A percentile compares a stretch with the other conserved stretches of the same genome.
Evolutionary conservation across 1,140 invertebrate genomes (phyloP).

Genomic region (Sitobion miscanthi): DNA sequence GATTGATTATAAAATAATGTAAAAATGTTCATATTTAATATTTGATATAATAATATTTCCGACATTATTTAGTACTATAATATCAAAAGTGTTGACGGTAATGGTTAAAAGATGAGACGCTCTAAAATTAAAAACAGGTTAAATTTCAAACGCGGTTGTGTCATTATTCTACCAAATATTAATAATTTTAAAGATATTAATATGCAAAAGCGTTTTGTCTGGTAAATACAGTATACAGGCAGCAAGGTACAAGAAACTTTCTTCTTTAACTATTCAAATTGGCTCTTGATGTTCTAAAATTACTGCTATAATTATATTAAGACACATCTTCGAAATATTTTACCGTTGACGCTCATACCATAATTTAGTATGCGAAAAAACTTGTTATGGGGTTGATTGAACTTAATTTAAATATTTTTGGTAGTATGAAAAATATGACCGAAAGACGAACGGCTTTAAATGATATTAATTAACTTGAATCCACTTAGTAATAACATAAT

Average conservation of each 20-base stretch:
- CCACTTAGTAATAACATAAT: not conserved
- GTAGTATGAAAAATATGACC: not conserved
- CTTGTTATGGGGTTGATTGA: not conserved
- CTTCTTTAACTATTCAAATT: slow-evolving; percentile 7
- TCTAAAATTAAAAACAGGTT: not conserved
- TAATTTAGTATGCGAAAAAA: not conserved
- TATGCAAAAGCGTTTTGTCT: not conserved
- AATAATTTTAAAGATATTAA: slow-evolving; percentile 16
- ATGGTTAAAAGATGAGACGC: not conserved
- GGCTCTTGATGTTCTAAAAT: not conserved
- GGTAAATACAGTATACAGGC: not conserved
- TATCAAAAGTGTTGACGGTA: not conserved
- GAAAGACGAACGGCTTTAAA: not conserved
- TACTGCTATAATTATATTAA: slow-evolving; percentile 23
- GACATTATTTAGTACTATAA: not conserved
- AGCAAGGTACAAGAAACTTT: not conserved
- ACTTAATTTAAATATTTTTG: not conserved
- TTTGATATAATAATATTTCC: not conserved
- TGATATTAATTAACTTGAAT: not conserved
- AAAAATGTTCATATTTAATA: not conserved
- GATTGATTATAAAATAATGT: not conserved
- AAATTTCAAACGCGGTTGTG: not conserved
- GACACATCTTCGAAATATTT: not conserved
- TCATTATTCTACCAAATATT: slow-evolving; percentile 28
- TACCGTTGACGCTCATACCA: not conserved